phyloP scores from a whole-genome alignment of 2,888 invertebrate genomes.

The Hemistola chrysoprasaria region DNA sequence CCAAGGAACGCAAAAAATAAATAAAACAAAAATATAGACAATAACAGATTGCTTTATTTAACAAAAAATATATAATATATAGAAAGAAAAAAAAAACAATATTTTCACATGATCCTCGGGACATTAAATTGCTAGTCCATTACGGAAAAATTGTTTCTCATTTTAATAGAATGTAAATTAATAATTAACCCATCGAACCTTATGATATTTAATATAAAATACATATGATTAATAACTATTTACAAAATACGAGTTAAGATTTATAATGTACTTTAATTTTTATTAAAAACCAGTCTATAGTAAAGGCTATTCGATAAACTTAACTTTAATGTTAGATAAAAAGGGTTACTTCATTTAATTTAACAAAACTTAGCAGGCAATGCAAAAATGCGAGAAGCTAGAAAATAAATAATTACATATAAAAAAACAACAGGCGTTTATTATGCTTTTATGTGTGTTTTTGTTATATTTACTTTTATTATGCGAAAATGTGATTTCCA shows the following conservation, averaged over 20 bases:
- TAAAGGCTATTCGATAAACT: slow-evolving; percentile 78
- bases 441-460: slow-evolving; percentile 57
- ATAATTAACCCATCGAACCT: slow-evolving; percentile 80
- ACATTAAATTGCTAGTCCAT: slow-evolving; percentile 44
- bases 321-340: slow-evolving; percentile 76
- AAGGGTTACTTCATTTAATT: slow-evolving; percentile 34
- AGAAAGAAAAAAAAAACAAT: slow-evolving; percentile 72
- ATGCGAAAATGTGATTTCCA: slow-evolving; percentile 58
- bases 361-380: slow-evolving; percentile 72
- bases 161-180: slow-evolving; percentile 56
- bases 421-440: slow-evolving; percentile 47
- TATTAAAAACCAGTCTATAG: slow-evolving; percentile 81
- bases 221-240: slow-evolving; percentile 81
- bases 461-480: slow-evolving; percentile 45
- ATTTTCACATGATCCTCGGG: slow-evolving; percentile 66
- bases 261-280: slow-evolving; percentile 69
- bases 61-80: slow-evolving; percentile 82
- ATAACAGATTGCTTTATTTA: slow-evolving; percentile 83
- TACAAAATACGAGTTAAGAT: slow-evolving; percentile 80
- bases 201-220: slow-evolving; percentile 80
- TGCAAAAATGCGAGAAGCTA: slow-evolving; percentile 38
- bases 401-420: slow-evolving; percentile 14
- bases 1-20: slow-evolving; percentile 50
- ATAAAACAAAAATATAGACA: slow-evolving; percentile 75
- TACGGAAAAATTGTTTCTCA: slow-evolving; percentile 66